These are phyloP conservation scores for Pristionchus pacificus DNA, from an alignment of 1,140 invertebrate genomes.

Conservation along the genomic window DNA sequence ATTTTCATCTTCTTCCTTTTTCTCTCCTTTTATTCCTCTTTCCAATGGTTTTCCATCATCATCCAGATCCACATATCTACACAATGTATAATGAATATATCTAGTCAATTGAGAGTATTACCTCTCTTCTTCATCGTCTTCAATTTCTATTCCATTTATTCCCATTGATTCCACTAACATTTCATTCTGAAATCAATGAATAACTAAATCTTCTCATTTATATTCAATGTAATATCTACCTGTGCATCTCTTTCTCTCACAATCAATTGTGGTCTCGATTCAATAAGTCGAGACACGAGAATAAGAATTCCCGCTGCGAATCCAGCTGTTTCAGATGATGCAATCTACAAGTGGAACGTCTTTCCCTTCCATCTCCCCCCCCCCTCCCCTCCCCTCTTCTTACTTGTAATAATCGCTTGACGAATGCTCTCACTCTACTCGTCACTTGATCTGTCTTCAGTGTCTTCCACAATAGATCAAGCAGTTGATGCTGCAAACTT, in stretches of 20 bases:
- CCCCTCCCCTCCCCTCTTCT: too few species aligned
- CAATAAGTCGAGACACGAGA: slow-evolving; percentile 71
- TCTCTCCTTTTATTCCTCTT: slow-evolving; percentile 41
- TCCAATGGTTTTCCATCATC: slow-evolving; percentile 48
- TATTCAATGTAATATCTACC: not conserved
- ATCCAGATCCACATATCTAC: slow-evolving; percentile 53
- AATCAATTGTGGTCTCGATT: slow-evolving; percentile 53
- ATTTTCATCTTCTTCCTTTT: slow-evolving; percentile 49
- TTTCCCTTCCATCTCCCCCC: too few species aligned
- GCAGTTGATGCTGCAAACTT: slow-evolving; percentile 76
- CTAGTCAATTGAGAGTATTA: too few species aligned
- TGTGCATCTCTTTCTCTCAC: not conserved
- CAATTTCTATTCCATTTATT: not conserved
- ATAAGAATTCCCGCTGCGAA: slow-evolving; percentile 75
- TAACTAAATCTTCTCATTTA: too few species aligned
- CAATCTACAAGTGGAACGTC: slow-evolving; percentile 35
- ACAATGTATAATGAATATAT: too few species aligned
- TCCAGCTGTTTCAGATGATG: slow-evolving; percentile 62
- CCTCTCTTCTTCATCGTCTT: not conserved
- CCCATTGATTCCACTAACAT: not conserved
- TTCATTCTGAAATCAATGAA: too few species aligned
- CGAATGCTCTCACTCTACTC: slow-evolving; percentile 73
- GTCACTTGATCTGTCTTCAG: slow-evolving; percentile 66
- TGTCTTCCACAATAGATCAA: slow-evolving; percentile 76
- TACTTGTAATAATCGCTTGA: slow-evolving; percentile 83